Evolutionary conservation across 1,140 invertebrate genomes (phyloP), one percentile per base, ranked within the genome.

Genomic region (Akabosia matsudoensis): DNA sequence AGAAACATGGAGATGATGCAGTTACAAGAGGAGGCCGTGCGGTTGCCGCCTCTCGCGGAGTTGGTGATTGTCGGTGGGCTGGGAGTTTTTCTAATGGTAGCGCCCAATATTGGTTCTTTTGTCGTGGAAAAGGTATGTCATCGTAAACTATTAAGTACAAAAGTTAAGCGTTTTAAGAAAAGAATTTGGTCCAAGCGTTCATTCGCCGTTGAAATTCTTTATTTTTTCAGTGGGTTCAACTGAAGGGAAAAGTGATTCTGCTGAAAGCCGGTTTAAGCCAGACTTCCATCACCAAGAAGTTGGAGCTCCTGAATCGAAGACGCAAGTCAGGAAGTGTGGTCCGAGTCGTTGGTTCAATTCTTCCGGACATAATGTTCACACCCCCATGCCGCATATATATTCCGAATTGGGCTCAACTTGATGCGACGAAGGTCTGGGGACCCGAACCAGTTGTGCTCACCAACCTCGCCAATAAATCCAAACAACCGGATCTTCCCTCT

Each of bases 221-320:
- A 18, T 10, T 45, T 45, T 45, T 45, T 45, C 37, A 10, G 7
- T 18, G 14, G 24, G 54, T 56, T 56, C 54, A 16, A 16, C 3
- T 56, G 7, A 56, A 10, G 24, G 24, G 13, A 4, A 10, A 22
- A 56, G 10, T 56, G 4, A 24, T 56, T 13, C 14, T 56, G 3
- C 54, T 56, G 10, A 56, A 56, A 22, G 54, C 14, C n/a, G 13
- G 54, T 13, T 3, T 56, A 22, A 4, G 54, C 22, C 54, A 56
- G 3, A 22, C 54, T 3, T n/a, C 14, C 14, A 16, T 56, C 3
- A 22, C 54, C 14, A 56, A 56, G 54, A 56, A 56, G 30, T 26
- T 72, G n/a, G 33, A 72, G 22, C 7, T 28, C 4, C 18, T 72
- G 33, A 72, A 45, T 72, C 70, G 70, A 2, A 72, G 70, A 45